Conservation (phyloP, 2,113 vertebrate species). For the Craseonycteris thonglongyai region DNA sequence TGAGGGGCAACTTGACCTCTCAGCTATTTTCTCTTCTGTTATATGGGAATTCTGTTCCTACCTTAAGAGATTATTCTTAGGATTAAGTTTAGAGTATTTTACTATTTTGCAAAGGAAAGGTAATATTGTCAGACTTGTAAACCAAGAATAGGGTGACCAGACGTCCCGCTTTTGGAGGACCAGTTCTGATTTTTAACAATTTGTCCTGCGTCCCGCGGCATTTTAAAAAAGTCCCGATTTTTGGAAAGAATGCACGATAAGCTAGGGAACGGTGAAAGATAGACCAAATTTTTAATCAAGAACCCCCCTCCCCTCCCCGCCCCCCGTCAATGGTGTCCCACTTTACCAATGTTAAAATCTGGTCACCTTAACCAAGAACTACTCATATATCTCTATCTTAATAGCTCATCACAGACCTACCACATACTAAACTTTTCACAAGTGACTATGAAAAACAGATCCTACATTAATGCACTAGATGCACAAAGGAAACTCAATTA, state of each 20-base stretch:
- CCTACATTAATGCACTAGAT: neutral
- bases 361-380: too few species aligned
- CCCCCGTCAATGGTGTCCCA: too few species aligned
- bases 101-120: neutral
- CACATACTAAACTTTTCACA: neutral
- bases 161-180: too few species aligned
- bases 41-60: neutral
- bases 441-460: neutral
- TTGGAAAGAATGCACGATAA: too few species aligned
- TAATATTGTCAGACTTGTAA: neutral
- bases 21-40: neutral
- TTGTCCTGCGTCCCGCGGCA: too few species aligned
- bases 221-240: too few species aligned
- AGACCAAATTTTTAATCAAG: too few species aligned
- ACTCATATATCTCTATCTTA: neutral
- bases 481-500: neutral
- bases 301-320: too few species aligned
- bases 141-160: too few species aligned
- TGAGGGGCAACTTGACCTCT: neutral
- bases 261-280: too few species aligned
- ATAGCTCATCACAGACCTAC: neutral
- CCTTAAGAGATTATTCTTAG: neutral
- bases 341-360: too few species aligned
- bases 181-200: too few species aligned
- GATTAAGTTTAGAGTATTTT: neutral